Conservation (phyloP, 2,113 vertebrate genomes). For the Nothocercus julius region DNA sequence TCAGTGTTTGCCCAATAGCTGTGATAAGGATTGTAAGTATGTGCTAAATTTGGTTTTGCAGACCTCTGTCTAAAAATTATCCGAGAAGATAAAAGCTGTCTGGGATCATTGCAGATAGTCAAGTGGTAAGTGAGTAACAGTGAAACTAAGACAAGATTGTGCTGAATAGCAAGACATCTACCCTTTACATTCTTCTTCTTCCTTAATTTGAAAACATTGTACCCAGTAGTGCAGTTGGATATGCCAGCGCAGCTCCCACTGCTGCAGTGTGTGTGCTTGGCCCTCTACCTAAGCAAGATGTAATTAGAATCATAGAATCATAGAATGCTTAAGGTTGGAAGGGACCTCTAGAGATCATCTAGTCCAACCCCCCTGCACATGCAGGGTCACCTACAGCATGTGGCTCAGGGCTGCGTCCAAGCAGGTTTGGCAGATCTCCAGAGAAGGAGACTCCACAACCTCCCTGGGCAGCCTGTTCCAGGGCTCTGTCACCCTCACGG, state of each 20-base stretch:
- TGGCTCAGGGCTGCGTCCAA: too few relatives aligned
- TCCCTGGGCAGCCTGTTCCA: too few relatives aligned
- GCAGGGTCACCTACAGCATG: too few relatives aligned
- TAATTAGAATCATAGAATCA: not conserved
- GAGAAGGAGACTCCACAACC: too few relatives aligned
- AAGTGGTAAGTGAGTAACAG: slow-evolving; percentile 79
- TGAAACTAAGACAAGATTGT: slow-evolving; percentile 48
- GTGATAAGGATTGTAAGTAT: slow-evolving; percentile 38
- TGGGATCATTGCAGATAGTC: slow-evolving; percentile 78
- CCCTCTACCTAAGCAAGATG: not conserved
- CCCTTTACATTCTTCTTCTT: not conserved
- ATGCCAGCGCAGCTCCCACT: not conserved
- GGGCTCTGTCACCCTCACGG: too few relatives aligned
- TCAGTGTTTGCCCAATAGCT: slow-evolving; percentile 23
- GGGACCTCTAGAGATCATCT: too few relatives aligned
- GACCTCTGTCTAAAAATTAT: slow-evolving; percentile 81
- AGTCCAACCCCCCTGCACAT: too few relatives aligned
- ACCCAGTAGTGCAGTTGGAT: not conserved
- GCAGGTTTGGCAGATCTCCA: too few relatives aligned
- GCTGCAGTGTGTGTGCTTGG: not conserved
- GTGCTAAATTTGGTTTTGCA: slow-evolving; percentile 72
- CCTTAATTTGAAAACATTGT: not conserved
- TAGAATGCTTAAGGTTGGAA: too few relatives aligned
- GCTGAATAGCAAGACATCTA: slow-evolving; percentile 41
- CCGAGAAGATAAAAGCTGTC: slow-evolving; percentile 79